Conservation (phyloP, 1,140 invertebrate genomes). For the Patella vulgata region DNA sequence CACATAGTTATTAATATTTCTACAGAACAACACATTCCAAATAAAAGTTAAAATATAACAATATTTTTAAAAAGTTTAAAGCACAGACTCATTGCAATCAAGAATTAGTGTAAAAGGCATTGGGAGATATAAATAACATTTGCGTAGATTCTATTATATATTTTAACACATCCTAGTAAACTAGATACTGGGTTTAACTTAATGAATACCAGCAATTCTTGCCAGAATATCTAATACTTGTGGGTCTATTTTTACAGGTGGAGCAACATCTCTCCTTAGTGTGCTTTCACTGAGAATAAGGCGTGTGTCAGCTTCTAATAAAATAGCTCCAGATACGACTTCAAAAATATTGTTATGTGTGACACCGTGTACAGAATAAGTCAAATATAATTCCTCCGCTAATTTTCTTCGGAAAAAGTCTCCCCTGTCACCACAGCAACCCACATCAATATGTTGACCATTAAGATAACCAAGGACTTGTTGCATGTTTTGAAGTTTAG, state of each 20-base stretch:
- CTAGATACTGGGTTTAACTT: no score
- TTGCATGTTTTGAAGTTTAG: constrained; percentile 44
- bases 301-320: constrained; percentile 45
- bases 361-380: constrained; percentile 45
- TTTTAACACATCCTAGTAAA: no score
- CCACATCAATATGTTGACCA: constrained; percentile 53
- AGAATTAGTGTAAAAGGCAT: no score
- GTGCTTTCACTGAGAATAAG: constrained; percentile 31
- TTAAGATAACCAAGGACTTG: constrained; percentile 41
- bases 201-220: constrained; percentile 50
- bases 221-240: constrained; percentile 51
- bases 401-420: constrained; percentile 58
- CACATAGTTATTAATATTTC: no score
- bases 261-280: constrained; percentile 28
- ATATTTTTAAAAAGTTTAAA: no score
- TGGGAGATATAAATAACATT: no score
- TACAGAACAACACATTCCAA: no score
- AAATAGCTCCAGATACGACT: constrained; percentile 45
- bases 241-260: constrained; percentile 45
- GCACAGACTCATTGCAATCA: no score
- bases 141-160: no score
- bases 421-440: constrained; percentile 52
- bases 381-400: constrained; percentile 55
- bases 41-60: no score
- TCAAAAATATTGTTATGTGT: constrained; percentile 47